Percentiles rank a stretch among this genome's conserved stretches.
Conservation (phyloP, 2,888 invertebrate species). For the Mythimna pallens region DNA sequence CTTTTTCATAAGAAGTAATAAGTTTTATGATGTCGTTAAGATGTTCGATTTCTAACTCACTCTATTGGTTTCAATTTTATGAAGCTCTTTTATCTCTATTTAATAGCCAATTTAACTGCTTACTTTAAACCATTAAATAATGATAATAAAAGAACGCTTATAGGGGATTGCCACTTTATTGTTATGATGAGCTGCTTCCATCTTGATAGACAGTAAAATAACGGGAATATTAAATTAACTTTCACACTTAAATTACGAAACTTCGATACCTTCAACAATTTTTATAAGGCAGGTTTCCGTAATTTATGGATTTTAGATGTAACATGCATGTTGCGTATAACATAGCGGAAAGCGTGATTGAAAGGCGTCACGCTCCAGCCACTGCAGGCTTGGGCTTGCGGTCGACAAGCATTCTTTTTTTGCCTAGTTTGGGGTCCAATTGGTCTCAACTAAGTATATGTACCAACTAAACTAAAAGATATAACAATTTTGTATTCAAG, state of each 20-base stretch:
- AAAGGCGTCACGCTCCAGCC: too few relatives aligned
- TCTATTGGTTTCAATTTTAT: neutral
- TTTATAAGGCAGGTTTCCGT: neutral
- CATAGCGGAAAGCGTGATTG: too few relatives aligned
- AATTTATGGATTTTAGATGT: too few relatives aligned
- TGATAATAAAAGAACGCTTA: conserved; percentile 7
- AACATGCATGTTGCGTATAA: too few relatives aligned
- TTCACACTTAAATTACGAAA: neutral
- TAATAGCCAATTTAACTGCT: neutral
- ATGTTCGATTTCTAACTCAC: neutral
- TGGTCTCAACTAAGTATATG: too few relatives aligned
- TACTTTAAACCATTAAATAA: neutral
- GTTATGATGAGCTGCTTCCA: neutral
- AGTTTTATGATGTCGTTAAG: conserved; percentile 3
- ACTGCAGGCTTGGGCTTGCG: too few relatives aligned
- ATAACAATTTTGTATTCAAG: too few relatives aligned
- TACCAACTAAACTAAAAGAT: too few relatives aligned
- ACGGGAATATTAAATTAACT: neutral
- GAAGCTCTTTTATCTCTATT: conserved; percentile 1
- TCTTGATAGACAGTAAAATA: conserved; percentile 2
- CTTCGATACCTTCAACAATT: neutral
- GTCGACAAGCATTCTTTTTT: too few relatives aligned
- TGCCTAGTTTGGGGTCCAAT: too few relatives aligned
- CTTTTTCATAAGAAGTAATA: neutral
- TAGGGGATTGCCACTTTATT: neutral